Conservation (phyloP, 2,797 vertebrate genomes). For the Channallabes apus region DNA sequence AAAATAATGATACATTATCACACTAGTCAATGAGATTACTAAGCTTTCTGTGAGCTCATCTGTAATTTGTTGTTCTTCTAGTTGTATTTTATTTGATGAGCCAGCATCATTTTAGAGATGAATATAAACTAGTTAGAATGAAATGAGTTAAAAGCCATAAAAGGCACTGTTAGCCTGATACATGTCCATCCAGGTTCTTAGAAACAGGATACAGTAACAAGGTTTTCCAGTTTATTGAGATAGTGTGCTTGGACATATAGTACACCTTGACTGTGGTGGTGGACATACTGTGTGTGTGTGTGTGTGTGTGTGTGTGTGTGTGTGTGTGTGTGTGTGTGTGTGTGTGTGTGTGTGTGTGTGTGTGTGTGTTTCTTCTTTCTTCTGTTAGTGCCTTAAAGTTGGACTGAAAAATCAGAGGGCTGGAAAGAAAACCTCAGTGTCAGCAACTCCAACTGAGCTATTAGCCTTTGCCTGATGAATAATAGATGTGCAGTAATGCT, state of each 20-base stretch:
- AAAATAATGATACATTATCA: background rate
- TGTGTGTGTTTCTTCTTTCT: background rate
- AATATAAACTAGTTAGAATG: background rate
- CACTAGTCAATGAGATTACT: background rate
- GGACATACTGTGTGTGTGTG: background rate
- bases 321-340: too few species aligned
- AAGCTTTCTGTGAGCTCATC: background rate
- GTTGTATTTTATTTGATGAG: background rate
- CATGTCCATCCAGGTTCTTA: background rate
- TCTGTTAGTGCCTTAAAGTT: slow-evolving; percentile 24
- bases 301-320: too few species aligned
- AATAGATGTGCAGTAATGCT: slow-evolving; percentile 75
- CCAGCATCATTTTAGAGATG: background rate
- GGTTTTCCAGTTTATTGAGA: slow-evolving; percentile 11
- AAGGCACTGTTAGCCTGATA: background rate
- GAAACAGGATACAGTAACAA: background rate
- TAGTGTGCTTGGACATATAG: background rate
- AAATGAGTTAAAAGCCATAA: background rate
- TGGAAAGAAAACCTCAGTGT: slow-evolving; percentile 62
- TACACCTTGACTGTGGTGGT: background rate
- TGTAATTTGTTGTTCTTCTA: background rate
- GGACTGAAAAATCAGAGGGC: slow-evolving; percentile 56
- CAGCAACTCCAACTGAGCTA: slow-evolving; percentile 65
- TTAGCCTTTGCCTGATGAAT: slow-evolving; percentile 72
- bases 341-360: background rate